Evolutionary conservation across 1,140 invertebrate genomes (phyloP), one percentile per base, ranked within the genome.

Genomic region (Polypedilum pembai): DNA sequence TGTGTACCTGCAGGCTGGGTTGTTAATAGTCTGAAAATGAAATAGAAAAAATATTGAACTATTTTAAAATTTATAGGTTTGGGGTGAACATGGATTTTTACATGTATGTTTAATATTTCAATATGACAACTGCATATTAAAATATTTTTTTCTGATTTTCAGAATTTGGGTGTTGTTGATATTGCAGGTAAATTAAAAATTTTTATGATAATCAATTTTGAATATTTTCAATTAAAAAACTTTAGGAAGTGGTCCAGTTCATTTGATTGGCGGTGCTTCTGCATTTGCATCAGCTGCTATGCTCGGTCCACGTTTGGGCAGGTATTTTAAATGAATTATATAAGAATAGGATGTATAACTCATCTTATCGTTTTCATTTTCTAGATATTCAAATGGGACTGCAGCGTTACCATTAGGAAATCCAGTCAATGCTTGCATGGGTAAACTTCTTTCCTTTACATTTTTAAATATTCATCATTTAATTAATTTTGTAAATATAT

Each of bases 1-100:
- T 96, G 94, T 79, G 86, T 98, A 75, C 94, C 94, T 1, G 93
- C 93, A n/a, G 92, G 93, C n/a, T 94, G 93, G 93, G 86, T 94
- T n/a, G n/a, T n/a, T n/a, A n/a, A n/a, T n/a, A n/a, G n/a, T n/a
- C n/a, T n/a, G n/a, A n/a, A n/a, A n/a, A 66, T 95, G 92, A 88
- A 85, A 86, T 1, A 5, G 5, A 33, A 21, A 1, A 15, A 73
- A 15, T 73, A 5, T 15, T 8, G 1, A 15, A 24, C 0, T 24
- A 73, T 33, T 33, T 73, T 15, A 12, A 12, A 12, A 45, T 7
- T 81, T 80, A 8, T 92, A 91, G 91, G 84, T 91, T 4, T 93
- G 91, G 94, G 91, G 92, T 0, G 87, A 91, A 66, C 91, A 94
- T 77, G 94, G 94, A 7, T 95, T 95, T 79, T 83, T 96, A 1